Percentiles rank a stretch among this genome's conserved stretches.
These are phyloP conservation scores for Lepus americanus DNA, from an alignment of 2,113 vertebrate genomes.

Conservation along the genomic window DNA sequence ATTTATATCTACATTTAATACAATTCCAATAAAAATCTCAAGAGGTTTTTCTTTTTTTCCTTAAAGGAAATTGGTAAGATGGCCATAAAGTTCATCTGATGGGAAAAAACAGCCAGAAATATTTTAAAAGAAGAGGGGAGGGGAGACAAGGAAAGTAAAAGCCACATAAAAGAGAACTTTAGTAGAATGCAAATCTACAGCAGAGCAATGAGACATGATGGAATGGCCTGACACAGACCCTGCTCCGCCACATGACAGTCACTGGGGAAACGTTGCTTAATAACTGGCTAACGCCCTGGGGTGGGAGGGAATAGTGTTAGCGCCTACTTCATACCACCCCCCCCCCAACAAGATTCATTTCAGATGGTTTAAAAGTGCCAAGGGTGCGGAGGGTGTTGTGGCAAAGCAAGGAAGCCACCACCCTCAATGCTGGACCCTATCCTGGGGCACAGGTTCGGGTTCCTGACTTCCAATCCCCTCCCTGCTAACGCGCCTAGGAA, in stretches of 20 bases:
- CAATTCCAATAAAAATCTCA: constrained; percentile 45
- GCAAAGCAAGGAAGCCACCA: too few species aligned
- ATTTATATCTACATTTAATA: constrained; percentile 51
- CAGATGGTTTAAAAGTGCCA: constrained; percentile 57
- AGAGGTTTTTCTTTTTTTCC: not conserved
- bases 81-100: constrained; percentile 52
- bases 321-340: not conserved
- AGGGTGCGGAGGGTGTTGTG: constrained; percentile 3
- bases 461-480: too few species aligned
- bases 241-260: not conserved
- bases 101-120: constrained; percentile 35
- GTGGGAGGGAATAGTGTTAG: not conserved
- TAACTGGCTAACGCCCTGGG: constrained; percentile 10
- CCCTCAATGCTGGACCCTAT: too few species aligned
- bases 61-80: constrained; percentile 54
- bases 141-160: constrained; percentile 45
- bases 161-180: constrained; percentile 64
- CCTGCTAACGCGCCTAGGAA: too few species aligned
- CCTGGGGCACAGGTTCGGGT: too few species aligned
- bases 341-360: not conserved
- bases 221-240: not conserved
- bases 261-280: not conserved
- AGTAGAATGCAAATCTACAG: constrained; percentile 16
- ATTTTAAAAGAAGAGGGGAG: constrained; percentile 31
- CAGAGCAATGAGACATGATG: not conserved